A percentile compares a stretch with the other conserved stretches of the same genome.
These are phyloP conservation scores for Aphelenchoides fujianensis DNA, from an alignment of 1,140 invertebrate genomes.

Conservation along the genomic window DNA sequence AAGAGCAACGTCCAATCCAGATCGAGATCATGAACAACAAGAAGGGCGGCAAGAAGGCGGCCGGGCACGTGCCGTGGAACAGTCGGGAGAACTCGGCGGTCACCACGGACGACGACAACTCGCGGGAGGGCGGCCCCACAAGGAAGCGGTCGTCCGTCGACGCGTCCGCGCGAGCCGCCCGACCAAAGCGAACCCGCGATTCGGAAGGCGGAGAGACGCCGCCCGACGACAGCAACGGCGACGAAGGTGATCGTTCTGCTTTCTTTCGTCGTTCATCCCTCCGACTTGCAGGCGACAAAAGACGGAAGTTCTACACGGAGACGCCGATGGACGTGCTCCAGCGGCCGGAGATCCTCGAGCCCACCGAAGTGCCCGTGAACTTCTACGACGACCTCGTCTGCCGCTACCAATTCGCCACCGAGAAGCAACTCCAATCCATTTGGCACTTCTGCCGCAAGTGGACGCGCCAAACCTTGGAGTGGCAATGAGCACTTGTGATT, in stretches of 20 bases:
- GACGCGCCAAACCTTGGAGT: neutral
- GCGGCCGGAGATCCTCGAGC: neutral
- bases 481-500: too few species aligned
- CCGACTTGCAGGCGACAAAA: constrained; percentile 3
- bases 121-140: neutral
- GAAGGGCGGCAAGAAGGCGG: neutral
- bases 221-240: neutral
- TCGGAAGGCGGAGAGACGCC: neutral
- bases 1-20: neutral
- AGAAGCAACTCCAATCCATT: neutral
- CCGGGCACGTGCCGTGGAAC: neutral
- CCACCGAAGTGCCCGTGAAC: neutral
- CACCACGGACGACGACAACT: neutral
- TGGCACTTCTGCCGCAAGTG: constrained; percentile 6
- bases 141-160: neutral
- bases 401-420: constrained; percentile 9
- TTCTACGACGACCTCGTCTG: constrained; percentile 8
- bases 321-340: neutral
- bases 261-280: too few species aligned
- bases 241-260: neutral
- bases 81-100: neutral
- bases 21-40: constrained; percentile 1
- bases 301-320: neutral
- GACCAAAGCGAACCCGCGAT: neutral
- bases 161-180: neutral